Percentiles rank a stretch among this genome's conserved stretches.
phyloP scores from a whole-genome alignment of 2,113 vertebrate species.

The Balaeniceps rex region DNA sequence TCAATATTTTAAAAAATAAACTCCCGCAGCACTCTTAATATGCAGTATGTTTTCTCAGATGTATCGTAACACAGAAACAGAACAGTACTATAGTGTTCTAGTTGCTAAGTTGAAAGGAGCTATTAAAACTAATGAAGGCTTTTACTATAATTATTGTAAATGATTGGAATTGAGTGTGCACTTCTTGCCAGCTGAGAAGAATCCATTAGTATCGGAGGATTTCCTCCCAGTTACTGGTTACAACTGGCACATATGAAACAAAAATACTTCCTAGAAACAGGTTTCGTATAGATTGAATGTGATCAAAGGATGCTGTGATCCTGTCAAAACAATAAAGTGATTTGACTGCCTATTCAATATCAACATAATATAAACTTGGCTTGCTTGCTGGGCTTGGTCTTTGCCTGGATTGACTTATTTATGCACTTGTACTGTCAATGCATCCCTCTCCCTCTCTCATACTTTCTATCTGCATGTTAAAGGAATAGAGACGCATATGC shows the following conservation, averaged over 20 bases:
- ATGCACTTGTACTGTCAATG: background rate
- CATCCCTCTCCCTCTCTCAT: background rate
- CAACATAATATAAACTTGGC: background rate
- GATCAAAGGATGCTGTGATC: background rate
- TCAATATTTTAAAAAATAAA: background rate
- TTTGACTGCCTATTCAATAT: background rate
- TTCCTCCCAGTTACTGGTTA: slow-evolving; percentile 23
- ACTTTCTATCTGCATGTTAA: background rate
- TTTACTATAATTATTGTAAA: slow-evolving; percentile 46
- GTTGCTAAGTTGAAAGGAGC: slow-evolving; percentile 5
- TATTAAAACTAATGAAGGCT: slow-evolving; percentile 42
- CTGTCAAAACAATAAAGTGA: slow-evolving; percentile 18
- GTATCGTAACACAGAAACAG: slow-evolving; percentile 24
- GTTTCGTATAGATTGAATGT: background rate
- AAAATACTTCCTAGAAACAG: background rate
- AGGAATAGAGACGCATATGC: background rate
- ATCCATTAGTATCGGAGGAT: slow-evolving; percentile 1
- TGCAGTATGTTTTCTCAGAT: slow-evolving; percentile 5
- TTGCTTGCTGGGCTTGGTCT: slow-evolving; percentile 2
- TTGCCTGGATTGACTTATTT: background rate
- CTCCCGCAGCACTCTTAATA: background rate
- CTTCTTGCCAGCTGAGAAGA: slow-evolving; percentile 48
- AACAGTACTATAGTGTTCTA: background rate
- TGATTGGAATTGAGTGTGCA: background rate
- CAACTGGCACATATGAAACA: background rate